Conservation (phyloP, 2,888 invertebrate species). For the Coenonympha arcania region DNA sequence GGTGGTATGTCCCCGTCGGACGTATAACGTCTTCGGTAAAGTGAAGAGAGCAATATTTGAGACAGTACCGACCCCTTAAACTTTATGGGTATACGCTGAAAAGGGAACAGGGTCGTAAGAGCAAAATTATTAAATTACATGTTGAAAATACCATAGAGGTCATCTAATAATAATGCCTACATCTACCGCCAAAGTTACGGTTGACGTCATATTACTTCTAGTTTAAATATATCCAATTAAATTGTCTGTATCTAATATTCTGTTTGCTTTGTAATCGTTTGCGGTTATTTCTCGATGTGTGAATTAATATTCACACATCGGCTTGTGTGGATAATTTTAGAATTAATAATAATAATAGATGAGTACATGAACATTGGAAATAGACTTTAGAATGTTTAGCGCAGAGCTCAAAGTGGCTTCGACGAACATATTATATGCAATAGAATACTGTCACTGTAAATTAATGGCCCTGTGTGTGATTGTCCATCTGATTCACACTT, state of each 20-base stretch:
- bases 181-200: too few relatives aligned
- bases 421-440: constrained; percentile 6
- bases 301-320: constrained; percentile 10
- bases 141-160: too few relatives aligned
- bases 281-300: constrained; percentile 17
- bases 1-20: too few relatives aligned
- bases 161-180: too few relatives aligned
- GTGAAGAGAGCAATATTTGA: too few relatives aligned
- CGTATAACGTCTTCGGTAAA: too few relatives aligned
- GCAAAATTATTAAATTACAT: too few relatives aligned
- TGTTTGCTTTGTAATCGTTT: constrained; percentile 13
- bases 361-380: constrained; percentile 19
- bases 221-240: not conserved
- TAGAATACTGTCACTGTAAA: constrained; percentile 3
- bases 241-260: constrained; percentile 5
- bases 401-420: constrained; percentile 15
- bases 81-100: too few relatives aligned
- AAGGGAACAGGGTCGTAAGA: too few relatives aligned
- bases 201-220: too few relatives aligned
- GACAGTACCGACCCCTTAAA: too few relatives aligned
- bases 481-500: not conserved
- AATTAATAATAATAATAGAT: constrained; percentile 14
- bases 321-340: constrained; percentile 20
- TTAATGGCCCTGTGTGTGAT: constrained; percentile 9
- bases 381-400: constrained; percentile 20